Evolutionary conservation across 2,888 invertebrate species (phyloP), one percentile per base, ranked within the genome.

Genomic region (Cacoxenus indagator): DNA sequence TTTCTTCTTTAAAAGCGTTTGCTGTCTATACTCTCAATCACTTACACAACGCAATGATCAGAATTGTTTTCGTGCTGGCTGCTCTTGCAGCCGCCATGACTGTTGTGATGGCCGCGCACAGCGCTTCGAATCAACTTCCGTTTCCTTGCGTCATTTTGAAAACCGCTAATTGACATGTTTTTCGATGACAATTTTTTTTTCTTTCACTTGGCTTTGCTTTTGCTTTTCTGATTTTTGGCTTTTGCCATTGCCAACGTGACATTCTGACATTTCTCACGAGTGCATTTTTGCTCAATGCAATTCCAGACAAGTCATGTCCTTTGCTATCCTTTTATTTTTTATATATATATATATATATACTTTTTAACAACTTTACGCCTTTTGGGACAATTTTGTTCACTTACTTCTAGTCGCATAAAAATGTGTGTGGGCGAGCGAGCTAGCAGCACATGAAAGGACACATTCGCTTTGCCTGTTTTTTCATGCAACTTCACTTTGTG

Each of bases 101-200:
- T 37, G 37, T 2, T 37, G 8, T 37, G n/a, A n/a, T 37, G 37
- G 37, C 14, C 14, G 37, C 37, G 51, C 51, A 22, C 22, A 22
- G 8, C 19, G 22, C 22, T 17, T 22, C 51, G 22, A 51, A 22
- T 51, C 22, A 19, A 51, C 51, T 5, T n/a, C n/a, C n/a, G n/a
- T n/a, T n/a, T n/a, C 11, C 11, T 51, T 51, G 22, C 17, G 22
- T 14, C 26, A n/a, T n/a, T n/a, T n/a, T n/a, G n/a, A n/a, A n/a
- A 26, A 55, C 31, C 71, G 72, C 72, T 83, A 80, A 80, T 80
- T 83, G 83, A 78, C 83, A 75, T 82, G 78, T 75, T 72, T 79
- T 37, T 37, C 9, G 9, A 31, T 31, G 31, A 4, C 31, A 6
- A 9, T 4, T 37, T 37, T 37, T 37, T 37, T 48, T 51, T 69